phyloP scores from a whole-genome alignment of 2,113 vertebrate genomes.

The Psilopsiagon aymara region DNA sequence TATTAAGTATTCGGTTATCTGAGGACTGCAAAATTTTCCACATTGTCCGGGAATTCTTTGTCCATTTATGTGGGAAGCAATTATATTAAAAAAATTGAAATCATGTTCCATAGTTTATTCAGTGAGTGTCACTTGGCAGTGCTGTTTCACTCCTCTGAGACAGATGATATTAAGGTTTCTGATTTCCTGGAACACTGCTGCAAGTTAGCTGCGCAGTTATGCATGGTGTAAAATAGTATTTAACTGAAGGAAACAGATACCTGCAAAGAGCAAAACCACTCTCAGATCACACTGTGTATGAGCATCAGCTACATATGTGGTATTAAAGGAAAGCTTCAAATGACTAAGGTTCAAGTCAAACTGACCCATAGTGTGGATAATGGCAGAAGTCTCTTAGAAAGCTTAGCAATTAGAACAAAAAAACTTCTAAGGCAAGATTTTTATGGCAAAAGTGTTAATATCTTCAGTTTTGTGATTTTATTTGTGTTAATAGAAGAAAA shows the following conservation, averaged over 20 bases:
- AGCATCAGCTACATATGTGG: neutral
- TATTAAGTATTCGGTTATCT: neutral
- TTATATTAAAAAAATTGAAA: neutral
- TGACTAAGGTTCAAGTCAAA: neutral
- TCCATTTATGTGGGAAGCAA: neutral
- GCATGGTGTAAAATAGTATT: neutral
- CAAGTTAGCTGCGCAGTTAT: neutral
- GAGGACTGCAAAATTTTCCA: neutral
- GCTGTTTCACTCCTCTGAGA: neutral
- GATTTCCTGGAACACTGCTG: neutral
- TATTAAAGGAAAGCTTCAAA: neutral
- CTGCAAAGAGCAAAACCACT: neutral
- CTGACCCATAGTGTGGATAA: neutral
- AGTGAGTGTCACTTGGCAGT: neutral
- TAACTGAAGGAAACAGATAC: neutral
- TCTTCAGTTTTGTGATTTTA: constrained; percentile 8
- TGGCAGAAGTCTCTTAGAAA: neutral
- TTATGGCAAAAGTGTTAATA: neutral
- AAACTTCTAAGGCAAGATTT: neutral
- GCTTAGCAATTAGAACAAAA: neutral
- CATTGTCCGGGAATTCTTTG: neutral
- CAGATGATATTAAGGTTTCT: neutral
- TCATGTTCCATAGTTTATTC: neutral
- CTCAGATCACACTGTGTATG: neutral
- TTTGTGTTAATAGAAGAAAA: neutral